Evolutionary conservation across 2,888 invertebrate genomes (phyloP).

Genomic region (Agrotis clavis): DNA sequence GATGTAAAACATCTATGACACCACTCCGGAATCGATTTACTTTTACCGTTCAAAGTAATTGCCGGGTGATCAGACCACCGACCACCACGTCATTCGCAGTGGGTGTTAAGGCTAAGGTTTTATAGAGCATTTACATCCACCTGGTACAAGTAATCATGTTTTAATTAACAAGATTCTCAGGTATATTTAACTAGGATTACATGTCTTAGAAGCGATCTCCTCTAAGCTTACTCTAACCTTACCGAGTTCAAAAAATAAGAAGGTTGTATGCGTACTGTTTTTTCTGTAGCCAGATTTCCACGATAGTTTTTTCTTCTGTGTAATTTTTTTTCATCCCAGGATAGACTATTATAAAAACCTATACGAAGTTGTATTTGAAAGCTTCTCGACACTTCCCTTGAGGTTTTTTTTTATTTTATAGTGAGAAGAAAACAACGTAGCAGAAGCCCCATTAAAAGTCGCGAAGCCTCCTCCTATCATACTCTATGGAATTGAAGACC

Average conservation of each 20-base stretch:
- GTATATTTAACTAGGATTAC: conserved; percentile 6
- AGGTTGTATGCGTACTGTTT: too few species aligned
- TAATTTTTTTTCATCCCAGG: neutral
- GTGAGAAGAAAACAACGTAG: too few species aligned
- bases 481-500: too few species aligned
- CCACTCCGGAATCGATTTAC: conserved; percentile 27
- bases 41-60: conserved; percentile 52
- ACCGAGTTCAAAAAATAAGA: too few species aligned
- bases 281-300: neutral
- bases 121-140: conserved; percentile 35
- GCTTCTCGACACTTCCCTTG: neutral
- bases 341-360: neutral
- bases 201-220: neutral
- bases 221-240: too few species aligned
- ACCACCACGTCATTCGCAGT: conserved; percentile 31
- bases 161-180: conserved; percentile 21
- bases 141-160: conserved; percentile 38
- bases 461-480: too few species aligned
- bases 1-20: conserved; percentile 22
- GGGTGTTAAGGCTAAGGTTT: conserved; percentile 32
- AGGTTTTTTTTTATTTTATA: too few species aligned
- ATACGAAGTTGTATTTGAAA: neutral
- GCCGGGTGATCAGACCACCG: conserved; percentile 35
- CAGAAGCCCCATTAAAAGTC: too few species aligned
- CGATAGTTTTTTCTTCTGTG: neutral